Evolutionary conservation across 1,140 invertebrate species (phyloP), one percentile per base, ranked within the genome.

Genomic region (Drosophila murphyi): DNA sequence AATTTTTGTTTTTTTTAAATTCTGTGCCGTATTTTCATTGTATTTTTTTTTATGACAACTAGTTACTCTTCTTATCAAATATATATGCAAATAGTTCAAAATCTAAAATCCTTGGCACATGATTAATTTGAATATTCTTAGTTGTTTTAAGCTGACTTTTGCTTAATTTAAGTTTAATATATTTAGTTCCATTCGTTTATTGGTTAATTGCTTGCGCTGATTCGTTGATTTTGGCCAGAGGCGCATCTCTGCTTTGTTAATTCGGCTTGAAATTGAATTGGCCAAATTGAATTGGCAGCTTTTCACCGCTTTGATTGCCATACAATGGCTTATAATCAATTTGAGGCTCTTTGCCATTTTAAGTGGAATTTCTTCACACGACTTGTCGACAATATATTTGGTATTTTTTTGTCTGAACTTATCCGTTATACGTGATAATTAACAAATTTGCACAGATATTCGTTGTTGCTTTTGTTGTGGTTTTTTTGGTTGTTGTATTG

Each of bases 371-470:
- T 55, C 31, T 41, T 76, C 74, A 67, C 63, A 56, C 63, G 59
- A 72, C 35, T 54, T 57, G 39, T 50, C 43, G 29, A 29, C 32
- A 55, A 65, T 69, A 52, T 34, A 52, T 57, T 47, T 37, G 35
- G 5, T n/a, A 12, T 59, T 76, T 72, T 72, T 47, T 79, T 67
- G 67, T 71, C 61, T 80, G 76, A 34, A 74, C 12, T 63, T 60
- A 80, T 71, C 72, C 56, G 43, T 35, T 50, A 55, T 80, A 88
- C 83, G 83, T 80, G 83, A 80, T 88, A 88, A 88, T 89, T 88
- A 89, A 71, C 73, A 48, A 73, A 72, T 89, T 88, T 63, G 85
- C 80, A 72, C 50, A 57, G 65, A 65, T 74, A 60, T 62, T 37
- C 60, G 28, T 34, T 28, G 34, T 39, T n/a, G 4, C 29, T 39